These are phyloP conservation scores for Aplidium turbinatum DNA, from an alignment of 23 tunicate genomes.

Conservation along the genomic window DNA sequence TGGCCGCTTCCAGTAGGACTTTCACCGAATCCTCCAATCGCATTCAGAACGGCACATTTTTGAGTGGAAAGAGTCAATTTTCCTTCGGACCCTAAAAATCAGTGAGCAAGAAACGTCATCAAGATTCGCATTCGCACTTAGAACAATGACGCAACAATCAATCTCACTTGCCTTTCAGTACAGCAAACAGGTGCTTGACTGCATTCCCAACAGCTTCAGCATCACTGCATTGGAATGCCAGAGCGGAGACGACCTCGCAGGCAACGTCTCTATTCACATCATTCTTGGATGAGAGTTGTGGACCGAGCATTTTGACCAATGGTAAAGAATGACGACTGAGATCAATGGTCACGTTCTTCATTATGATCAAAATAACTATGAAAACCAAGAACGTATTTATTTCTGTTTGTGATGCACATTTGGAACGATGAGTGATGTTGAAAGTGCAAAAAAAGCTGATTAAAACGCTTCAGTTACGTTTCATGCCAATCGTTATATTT, in stretches of 20 bases:
- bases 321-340: constrained; percentile 64
- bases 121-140: too few relatives aligned
- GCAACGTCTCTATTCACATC: constrained; percentile 55
- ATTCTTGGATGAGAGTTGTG: constrained; percentile 68
- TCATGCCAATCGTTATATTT: too few relatives aligned
- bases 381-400: too few relatives aligned
- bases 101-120: too few relatives aligned
- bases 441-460: too few relatives aligned
- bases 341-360: constrained; percentile 52
- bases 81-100: constrained; percentile 46
- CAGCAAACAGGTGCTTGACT: constrained; percentile 49
- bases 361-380: constrained; percentile 42
- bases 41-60: constrained; percentile 46
- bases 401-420: too few relatives aligned
- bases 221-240: constrained; percentile 79
- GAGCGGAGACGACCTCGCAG: constrained; percentile 15
- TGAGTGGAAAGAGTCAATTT: constrained; percentile 67
- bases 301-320: constrained; percentile 48
- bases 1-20: constrained; percentile 70
- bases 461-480: too few relatives aligned
- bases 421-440: too few relatives aligned
- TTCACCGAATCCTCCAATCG: constrained; percentile 39
- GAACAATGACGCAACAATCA: not conserved
- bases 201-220: constrained; percentile 58
- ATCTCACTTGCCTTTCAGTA: constrained; percentile 65